Conservation (phyloP, 2,888 invertebrate genomes). For the Lepidonotus clava region DNA sequence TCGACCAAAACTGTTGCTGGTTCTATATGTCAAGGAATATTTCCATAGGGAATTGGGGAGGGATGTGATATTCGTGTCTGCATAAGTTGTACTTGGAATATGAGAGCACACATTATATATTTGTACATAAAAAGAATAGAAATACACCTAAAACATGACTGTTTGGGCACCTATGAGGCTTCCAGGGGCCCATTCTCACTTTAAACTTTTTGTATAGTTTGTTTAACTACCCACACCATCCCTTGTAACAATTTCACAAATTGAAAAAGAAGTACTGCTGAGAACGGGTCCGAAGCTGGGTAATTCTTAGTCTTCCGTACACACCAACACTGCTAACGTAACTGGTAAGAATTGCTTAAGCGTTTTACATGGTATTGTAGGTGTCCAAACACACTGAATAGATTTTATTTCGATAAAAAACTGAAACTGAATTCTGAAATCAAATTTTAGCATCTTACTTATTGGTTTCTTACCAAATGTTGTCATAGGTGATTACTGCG, state of each 20-base stretch:
- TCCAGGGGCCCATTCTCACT: slow-evolving; percentile 40
- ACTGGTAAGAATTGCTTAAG: slow-evolving; percentile 4
- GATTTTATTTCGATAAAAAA: neutral
- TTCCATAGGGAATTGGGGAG: too few relatives aligned
- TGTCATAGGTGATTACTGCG: neutral
- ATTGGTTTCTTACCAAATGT: neutral
- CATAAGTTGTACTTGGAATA: neutral
- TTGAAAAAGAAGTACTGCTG: neutral
- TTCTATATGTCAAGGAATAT: neutral
- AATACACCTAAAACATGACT: neutral
- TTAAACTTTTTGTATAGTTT: neutral
- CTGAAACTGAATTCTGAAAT: neutral
- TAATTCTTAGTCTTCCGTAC: slow-evolving; percentile 34
- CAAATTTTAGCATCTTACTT: neutral
- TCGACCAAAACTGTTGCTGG: neutral
- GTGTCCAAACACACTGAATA: neutral
- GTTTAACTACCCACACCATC: neutral
- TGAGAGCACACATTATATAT: neutral
- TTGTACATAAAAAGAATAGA: neutral
- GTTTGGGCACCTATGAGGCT: neutral
- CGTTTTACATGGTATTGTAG: neutral
- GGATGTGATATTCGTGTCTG: neutral
- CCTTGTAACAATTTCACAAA: neutral
- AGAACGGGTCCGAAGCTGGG: slow-evolving; percentile 44
- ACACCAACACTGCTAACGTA: slow-evolving; percentile 42